A percentile compares a stretch with the other conserved stretches of the same genome.
These are phyloP conservation scores for Anguilla anguilla DNA, from an alignment of 2,797 vertebrate species.

Conservation along the genomic window DNA sequence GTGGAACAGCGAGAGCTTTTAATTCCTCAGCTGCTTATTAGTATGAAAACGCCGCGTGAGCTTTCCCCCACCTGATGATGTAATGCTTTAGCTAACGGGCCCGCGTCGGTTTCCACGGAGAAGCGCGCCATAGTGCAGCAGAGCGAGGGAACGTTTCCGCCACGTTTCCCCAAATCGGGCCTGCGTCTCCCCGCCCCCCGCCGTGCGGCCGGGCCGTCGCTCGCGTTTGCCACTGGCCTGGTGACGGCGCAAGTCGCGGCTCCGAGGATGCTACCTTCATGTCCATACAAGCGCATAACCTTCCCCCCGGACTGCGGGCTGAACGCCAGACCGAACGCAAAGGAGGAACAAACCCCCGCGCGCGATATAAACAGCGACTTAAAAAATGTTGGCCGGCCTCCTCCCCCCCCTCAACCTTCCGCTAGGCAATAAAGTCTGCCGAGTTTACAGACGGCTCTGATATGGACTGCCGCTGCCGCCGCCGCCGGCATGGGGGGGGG, in stretches of 20 bases:
- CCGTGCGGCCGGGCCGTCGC: neutral
- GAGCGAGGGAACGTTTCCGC: neutral
- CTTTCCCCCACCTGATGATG: neutral
- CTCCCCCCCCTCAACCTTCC: neutral
- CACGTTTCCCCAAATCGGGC: neutral
- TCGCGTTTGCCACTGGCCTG: neutral
- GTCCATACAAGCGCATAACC: constrained; percentile 18
- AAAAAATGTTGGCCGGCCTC: neutral
- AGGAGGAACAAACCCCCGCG: neutral
- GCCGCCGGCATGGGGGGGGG: neutral
- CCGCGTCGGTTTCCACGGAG: neutral
- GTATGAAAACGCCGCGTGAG: neutral
- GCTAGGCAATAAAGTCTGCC: neutral
- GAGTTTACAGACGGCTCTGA: neutral
- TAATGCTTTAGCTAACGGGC: neutral
- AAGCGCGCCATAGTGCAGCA: neutral
- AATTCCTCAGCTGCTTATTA: neutral
- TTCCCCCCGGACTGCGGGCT: constrained; percentile 31
- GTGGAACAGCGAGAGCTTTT: neutral
- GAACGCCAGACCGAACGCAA: neutral
- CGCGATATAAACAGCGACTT: neutral
- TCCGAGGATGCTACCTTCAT: neutral
- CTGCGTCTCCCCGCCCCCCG: neutral
- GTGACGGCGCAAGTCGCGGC: neutral
- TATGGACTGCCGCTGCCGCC: neutral